Conservation (phyloP, 2,888 invertebrate species). For the Epirrhoe tristata region DNA sequence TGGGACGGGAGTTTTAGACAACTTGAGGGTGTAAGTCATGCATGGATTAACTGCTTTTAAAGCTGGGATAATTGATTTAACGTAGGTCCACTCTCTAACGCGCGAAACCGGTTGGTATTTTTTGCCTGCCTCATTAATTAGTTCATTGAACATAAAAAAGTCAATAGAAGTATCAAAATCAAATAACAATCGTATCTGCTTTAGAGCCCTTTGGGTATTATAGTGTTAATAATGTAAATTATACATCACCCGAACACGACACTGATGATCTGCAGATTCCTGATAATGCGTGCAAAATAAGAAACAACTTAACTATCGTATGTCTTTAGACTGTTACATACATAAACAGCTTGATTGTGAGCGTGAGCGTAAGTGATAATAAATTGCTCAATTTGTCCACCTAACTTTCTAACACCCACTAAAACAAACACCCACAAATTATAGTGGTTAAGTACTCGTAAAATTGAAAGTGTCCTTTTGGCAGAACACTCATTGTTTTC, state of each 20-base stretch:
- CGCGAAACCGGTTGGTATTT: no score
- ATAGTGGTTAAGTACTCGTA: constrained; percentile 1
- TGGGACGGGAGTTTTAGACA: no score
- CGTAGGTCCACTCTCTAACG: no score
- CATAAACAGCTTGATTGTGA: neutral
- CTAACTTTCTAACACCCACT: constrained; percentile 23
- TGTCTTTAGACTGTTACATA: neutral
- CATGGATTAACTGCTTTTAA: no score
- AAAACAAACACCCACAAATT: constrained; percentile 7
- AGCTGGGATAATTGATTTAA: no score
- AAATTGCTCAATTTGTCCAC: constrained; percentile 22
- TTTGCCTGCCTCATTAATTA: no score
- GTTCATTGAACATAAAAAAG: no score
- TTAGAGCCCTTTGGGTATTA: neutral
- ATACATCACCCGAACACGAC: constrained; percentile 89
- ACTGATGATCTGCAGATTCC: constrained; percentile 92
- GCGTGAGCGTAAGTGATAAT: constrained; percentile 11
- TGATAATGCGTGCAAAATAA: constrained; percentile 74
- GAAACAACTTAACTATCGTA: constrained; percentile 36
- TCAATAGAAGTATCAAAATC: no score
- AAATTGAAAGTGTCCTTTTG: constrained; percentile 25
- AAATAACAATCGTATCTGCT: neutral
- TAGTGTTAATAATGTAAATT: constrained; percentile 15
- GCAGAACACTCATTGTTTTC: constrained; percentile 27
- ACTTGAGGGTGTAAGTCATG: no score